Evolutionary conservation across 2,113 vertebrate genomes (phyloP).

Genomic region (Addax nasomaculatus): DNA sequence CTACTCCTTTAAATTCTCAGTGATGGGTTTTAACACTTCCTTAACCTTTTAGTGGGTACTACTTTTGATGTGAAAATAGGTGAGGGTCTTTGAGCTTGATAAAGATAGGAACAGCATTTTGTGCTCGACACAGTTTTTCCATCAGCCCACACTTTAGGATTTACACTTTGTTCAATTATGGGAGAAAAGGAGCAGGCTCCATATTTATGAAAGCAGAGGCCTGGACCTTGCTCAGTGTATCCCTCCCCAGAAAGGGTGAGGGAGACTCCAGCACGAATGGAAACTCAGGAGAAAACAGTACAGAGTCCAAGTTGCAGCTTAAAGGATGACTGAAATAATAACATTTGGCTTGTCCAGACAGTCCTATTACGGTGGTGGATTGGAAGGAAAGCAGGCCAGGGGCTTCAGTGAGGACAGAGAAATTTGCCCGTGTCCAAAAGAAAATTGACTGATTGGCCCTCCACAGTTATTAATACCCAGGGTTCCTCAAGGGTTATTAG

Average conservation of each 20-base stretch:
- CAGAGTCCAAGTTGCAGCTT: neutral
- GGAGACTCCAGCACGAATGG: neutral
- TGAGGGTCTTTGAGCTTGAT: neutral
- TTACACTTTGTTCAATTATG: neutral
- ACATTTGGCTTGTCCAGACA: neutral
- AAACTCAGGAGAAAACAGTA: neutral
- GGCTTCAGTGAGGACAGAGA: neutral
- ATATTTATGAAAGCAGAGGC: neutral
- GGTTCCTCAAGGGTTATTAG: neutral
- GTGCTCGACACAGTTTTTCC: neutral
- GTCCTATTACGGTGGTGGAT: neutral
- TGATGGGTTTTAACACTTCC: neutral
- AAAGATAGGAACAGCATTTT: neutral
- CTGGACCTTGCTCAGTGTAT: neutral
- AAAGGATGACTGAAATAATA: neutral
- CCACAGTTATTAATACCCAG: neutral
- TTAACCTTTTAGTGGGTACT: neutral
- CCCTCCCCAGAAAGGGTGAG: neutral
- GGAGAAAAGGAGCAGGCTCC: neutral
- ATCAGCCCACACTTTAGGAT: neutral
- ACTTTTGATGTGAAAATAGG: neutral
- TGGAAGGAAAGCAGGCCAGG: neutral
- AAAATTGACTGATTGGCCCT: neutral
- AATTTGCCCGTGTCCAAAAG: neutral
- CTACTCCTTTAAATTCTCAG: rapidly evolving